phyloP scores from a whole-genome alignment of 2,888 invertebrate genomes.

The Megaustenia siamemsis region DNA sequence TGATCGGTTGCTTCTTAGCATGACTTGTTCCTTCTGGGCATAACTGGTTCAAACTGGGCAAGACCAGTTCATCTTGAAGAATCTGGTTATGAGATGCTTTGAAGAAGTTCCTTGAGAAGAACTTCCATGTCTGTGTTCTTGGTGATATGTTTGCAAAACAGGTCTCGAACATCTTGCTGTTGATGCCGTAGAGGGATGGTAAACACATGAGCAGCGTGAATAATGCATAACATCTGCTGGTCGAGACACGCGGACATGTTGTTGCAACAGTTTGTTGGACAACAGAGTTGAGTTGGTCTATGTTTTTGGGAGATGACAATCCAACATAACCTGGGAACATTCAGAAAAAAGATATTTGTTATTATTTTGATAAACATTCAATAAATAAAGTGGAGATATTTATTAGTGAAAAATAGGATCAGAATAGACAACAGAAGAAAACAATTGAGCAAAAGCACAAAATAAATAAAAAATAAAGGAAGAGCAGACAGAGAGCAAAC shows the following conservation, averaged over 20 bases:
- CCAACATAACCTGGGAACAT: slow-evolving; percentile 69
- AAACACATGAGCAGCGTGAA: slow-evolving; percentile 76
- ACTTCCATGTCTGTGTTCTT: slow-evolving; percentile 73
- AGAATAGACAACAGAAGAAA: too few species aligned
- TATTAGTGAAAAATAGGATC: neutral
- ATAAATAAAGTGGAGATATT: too few species aligned
- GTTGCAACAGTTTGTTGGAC: slow-evolving; percentile 75
- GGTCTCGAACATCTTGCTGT: slow-evolving; percentile 76
- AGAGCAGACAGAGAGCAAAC: neutral
- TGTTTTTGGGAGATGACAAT: slow-evolving; percentile 66
- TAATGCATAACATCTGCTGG: too few species aligned
- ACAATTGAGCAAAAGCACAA: neutral
- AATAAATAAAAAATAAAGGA: neutral
- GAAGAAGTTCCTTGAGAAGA: slow-evolving; percentile 74
- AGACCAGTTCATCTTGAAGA: neutral
- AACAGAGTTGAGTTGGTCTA: slow-evolving; percentile 73
- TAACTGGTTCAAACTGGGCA: too few species aligned
- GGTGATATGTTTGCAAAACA: slow-evolving; percentile 76
- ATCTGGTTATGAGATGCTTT: slow-evolving; percentile 60
- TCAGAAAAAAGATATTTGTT: neutral
- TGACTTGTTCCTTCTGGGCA: too few species aligned
- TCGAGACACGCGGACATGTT: slow-evolving; percentile 63
- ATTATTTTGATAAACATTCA: neutral
- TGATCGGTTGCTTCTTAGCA: too few species aligned
- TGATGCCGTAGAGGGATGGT: slow-evolving; percentile 76